phyloP scores from a whole-genome alignment of 1,140 invertebrate genomes.

The Sesamia nonagrioides region DNA sequence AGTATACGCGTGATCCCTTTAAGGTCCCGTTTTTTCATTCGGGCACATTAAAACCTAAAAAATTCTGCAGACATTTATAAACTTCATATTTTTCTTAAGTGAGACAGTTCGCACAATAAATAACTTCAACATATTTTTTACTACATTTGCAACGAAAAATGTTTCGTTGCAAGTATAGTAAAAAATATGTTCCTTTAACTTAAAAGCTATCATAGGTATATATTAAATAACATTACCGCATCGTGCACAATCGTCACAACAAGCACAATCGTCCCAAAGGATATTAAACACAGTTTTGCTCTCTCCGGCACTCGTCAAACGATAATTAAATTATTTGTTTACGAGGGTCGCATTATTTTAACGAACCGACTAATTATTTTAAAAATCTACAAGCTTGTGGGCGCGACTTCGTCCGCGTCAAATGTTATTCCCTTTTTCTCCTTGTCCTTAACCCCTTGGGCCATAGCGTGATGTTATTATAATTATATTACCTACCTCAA shows the following conservation, averaged over 20 bases:
- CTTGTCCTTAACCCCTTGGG: too few species aligned
- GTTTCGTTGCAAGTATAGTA: too few species aligned
- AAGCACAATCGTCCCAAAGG: constrained; percentile 22
- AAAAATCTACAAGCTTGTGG: too few species aligned
- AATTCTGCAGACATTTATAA: too few species aligned
- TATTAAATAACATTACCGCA: background rate
- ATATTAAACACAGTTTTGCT: constrained; percentile 46
- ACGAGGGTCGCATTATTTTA: background rate
- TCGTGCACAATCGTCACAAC: constrained; percentile 17
- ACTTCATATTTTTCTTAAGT: background rate
- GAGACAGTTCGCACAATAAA: background rate
- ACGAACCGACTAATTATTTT: too few species aligned
- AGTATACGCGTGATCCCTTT: too few species aligned
- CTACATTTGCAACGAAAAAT: background rate
- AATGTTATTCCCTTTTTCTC: too few species aligned
- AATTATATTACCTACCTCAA: too few species aligned
- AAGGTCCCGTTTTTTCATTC: too few species aligned
- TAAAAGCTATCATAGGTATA: background rate
- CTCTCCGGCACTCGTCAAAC: constrained; percentile 17
- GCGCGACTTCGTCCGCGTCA: too few species aligned
- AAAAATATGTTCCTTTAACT: background rate
- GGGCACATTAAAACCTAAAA: too few species aligned
- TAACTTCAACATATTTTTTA: background rate
- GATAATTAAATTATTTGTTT: constrained; percentile 44
- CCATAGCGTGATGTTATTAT: too few species aligned